Evolutionary conservation across 2,113 vertebrate species (phyloP).

Genomic region (Sturnus vulgaris): DNA sequence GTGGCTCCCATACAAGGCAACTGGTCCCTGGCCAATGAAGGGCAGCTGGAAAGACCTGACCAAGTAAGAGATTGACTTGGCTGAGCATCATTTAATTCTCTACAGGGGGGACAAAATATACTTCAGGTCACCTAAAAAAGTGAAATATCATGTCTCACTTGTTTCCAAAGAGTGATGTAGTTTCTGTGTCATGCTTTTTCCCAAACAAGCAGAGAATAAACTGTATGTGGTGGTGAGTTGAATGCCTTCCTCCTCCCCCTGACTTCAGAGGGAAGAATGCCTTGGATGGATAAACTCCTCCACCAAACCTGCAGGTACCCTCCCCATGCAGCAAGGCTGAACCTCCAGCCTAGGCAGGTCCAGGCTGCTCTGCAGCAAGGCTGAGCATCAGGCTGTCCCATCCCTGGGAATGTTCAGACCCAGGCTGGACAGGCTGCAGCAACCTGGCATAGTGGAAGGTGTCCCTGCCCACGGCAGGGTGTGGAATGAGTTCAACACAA

Average conservation of each 20-base stretch:
- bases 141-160: background rate
- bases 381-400: background rate
- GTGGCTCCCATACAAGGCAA: constrained; percentile 53
- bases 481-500: background rate
- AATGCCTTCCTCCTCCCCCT: background rate
- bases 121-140: background rate
- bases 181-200: background rate
- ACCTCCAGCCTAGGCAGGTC: accelerated
- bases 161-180: background rate
- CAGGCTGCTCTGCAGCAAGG: background rate
- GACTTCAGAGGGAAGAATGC: background rate
- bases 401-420: background rate
- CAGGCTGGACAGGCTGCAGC: background rate
- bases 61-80: constrained; percentile 60
- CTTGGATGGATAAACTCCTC: background rate
- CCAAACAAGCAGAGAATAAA: background rate
- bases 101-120: background rate
- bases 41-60: constrained; percentile 24
- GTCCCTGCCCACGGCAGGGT: background rate
- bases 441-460: accelerated
- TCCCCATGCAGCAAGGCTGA: background rate
- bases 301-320: background rate
- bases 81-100: constrained; percentile 10
- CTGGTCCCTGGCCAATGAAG: background rate
- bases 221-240: background rate